Conservation (phyloP, 2,888 invertebrate genomes). For the Sericinus montela region DNA sequence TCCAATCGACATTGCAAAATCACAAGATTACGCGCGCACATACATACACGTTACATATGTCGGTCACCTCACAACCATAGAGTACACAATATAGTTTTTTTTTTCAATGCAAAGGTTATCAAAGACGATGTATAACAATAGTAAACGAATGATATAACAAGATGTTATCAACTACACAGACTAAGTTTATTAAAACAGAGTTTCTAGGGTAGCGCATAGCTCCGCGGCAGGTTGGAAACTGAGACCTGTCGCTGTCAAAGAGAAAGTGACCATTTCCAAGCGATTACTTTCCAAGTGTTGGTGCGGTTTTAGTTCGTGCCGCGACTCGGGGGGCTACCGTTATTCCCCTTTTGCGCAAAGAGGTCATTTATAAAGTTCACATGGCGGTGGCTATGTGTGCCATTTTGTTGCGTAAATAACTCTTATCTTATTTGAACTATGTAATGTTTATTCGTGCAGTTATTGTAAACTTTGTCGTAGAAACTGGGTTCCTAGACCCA, state of each 20-base stretch:
- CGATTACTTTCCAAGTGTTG: conserved; percentile 68
- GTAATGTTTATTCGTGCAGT: too few species aligned
- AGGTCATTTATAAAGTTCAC: conserved; percentile 55
- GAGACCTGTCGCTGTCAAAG: conserved; percentile 61
- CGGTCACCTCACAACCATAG: conserved; percentile 18
- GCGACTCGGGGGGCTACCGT: conserved; percentile 51
- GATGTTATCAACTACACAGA: background rate
- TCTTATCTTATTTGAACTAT: too few species aligned
- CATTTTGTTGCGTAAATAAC: conserved; percentile 27
- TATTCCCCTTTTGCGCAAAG: conserved; percentile 60
- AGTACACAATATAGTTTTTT: too few species aligned
- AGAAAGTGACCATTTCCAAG: conserved; percentile 68
- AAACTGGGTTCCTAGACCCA: too few species aligned
- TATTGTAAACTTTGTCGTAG: too few species aligned
- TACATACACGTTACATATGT: conserved; percentile 13
- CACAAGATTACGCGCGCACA: conserved; percentile 29
- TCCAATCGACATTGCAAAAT: conserved; percentile 31
- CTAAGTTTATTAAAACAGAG: background rate
- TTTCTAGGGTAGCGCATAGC: conserved; percentile 27
- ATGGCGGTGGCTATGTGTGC: conserved; percentile 31
- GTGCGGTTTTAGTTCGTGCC: conserved; percentile 42
- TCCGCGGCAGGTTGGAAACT: conserved; percentile 38
- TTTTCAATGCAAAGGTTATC: too few species aligned
- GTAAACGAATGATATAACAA: too few species aligned
- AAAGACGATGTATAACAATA: too few species aligned